Evolutionary conservation across 2,113 vertebrate species (phyloP).

Genomic region (Dunckerocampus dactyliophorus): DNA sequence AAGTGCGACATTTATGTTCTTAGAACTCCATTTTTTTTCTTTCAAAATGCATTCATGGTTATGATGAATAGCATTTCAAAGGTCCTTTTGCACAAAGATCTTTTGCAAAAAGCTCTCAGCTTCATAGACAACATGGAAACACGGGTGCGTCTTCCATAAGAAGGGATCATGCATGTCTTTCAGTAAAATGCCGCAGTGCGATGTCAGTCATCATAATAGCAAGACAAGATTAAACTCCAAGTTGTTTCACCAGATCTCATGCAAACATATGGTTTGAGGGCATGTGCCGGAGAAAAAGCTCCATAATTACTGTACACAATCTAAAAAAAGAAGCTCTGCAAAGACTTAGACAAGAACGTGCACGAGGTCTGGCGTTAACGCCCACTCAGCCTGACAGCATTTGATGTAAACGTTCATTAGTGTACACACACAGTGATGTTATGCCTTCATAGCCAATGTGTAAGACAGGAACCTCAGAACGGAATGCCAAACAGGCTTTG

Average conservation of each 20-base stretch:
- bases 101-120: no score
- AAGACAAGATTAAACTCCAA: conserved; percentile 15
- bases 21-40: no score
- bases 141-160: not conserved
- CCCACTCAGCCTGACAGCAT: conserved; percentile 46
- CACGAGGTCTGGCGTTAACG: conserved; percentile 28
- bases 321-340: conserved; percentile 29
- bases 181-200: not conserved
- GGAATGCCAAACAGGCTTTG: not conserved
- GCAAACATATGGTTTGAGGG: conserved; percentile 36
- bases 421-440: conserved; percentile 4
- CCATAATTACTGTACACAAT: conserved; percentile 43
- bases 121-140: not conserved
- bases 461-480: conserved; percentile 9
- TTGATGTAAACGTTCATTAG: conserved; percentile 57
- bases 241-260: conserved; percentile 7
- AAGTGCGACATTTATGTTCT: no score
- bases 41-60: no score
- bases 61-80: no score
- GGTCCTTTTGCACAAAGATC: no score
- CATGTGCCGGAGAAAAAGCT: conserved; percentile 33
- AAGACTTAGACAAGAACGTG: conserved; percentile 39
- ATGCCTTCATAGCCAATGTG: no score
- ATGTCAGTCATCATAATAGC: not conserved
- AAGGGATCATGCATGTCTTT: not conserved